Evolutionary conservation across 2,888 invertebrate species (phyloP).

Genomic region (Lucinisca nassula): DNA sequence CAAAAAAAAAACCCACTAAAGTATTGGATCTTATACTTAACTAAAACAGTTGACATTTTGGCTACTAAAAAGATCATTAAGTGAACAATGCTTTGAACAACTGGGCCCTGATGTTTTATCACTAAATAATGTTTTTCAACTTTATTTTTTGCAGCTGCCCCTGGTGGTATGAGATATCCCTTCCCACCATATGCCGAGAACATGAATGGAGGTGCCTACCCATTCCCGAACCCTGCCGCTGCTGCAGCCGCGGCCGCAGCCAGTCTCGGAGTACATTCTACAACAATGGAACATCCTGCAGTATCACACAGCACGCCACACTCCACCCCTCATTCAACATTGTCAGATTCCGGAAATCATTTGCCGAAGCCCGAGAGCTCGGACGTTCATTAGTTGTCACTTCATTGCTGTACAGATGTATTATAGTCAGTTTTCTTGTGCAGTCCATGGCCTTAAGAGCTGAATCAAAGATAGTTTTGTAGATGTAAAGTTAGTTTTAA

Average conservation of each 20-base stretch:
- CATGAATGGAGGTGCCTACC: constrained; percentile 82
- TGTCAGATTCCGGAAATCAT: constrained; percentile 82
- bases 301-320: constrained; percentile 81
- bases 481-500: no score
- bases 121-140: no score
- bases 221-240: constrained; percentile 81
- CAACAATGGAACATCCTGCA: constrained; percentile 81
- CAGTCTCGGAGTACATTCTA: constrained; percentile 82
- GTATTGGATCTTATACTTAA: no score
- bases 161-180: constrained; percentile 75
- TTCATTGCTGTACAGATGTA: constrained; percentile 7
- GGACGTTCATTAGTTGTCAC: constrained; percentile 58
- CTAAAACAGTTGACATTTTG: no score
- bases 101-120: no score
- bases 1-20: no score
- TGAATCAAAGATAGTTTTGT: constrained; percentile 14
- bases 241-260: constrained; percentile 80
- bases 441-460: constrained; percentile 1
- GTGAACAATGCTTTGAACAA: no score
- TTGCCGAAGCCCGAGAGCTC: constrained; percentile 82
- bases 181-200: constrained; percentile 79
- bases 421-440: constrained; percentile 14
- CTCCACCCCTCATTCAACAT: constrained; percentile 82
- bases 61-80: no score
- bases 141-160: constrained; percentile 41